These are phyloP conservation scores for Odontomachus brunneus DNA, from an alignment of 1,140 invertebrate genomes.

Conservation along the genomic window DNA sequence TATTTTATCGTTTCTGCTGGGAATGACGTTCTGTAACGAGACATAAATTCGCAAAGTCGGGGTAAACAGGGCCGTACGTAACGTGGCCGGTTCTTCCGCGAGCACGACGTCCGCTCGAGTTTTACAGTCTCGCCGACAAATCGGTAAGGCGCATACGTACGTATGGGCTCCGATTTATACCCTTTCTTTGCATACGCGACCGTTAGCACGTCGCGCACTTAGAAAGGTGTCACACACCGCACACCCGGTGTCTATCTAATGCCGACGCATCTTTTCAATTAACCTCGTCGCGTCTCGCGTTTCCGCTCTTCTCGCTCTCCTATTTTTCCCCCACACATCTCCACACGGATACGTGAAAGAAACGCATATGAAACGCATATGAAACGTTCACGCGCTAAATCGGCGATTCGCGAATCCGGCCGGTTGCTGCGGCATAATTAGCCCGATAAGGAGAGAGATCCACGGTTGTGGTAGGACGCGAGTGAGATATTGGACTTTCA, in stretches of 20 bases:
- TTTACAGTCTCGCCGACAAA: conserved; percentile 76
- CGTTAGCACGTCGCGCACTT: too few relatives aligned
- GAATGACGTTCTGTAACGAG: conserved; percentile 83
- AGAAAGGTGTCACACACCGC: too few relatives aligned
- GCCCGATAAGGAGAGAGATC: not conserved
- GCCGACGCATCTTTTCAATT: conserved; percentile 1
- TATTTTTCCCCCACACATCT: too few relatives aligned
- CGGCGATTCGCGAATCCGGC: not conserved
- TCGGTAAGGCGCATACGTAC: conserved; percentile 50
- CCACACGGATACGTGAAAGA: too few relatives aligned
- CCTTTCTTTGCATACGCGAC: not conserved
- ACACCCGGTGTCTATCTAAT: not conserved
- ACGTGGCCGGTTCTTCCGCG: conserved; percentile 77
- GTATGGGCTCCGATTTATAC: conserved; percentile 32
- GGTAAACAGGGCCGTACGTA: conserved; percentile 84
- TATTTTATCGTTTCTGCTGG: conserved; percentile 82
- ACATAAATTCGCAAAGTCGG: conserved; percentile 81
- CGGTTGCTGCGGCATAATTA: conserved; percentile 42
- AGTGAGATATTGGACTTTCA: conserved; percentile 69
- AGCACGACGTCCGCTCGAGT: conserved; percentile 73
- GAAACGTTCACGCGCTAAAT: too few relatives aligned
- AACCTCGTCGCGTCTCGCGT: conserved; percentile 63
- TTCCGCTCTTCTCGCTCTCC: not conserved
- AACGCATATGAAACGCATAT: too few relatives aligned
- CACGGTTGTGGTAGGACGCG: not conserved